Evolutionary conservation across 2,797 vertebrate genomes (phyloP).

Genomic region (Emys orbicularis): DNA sequence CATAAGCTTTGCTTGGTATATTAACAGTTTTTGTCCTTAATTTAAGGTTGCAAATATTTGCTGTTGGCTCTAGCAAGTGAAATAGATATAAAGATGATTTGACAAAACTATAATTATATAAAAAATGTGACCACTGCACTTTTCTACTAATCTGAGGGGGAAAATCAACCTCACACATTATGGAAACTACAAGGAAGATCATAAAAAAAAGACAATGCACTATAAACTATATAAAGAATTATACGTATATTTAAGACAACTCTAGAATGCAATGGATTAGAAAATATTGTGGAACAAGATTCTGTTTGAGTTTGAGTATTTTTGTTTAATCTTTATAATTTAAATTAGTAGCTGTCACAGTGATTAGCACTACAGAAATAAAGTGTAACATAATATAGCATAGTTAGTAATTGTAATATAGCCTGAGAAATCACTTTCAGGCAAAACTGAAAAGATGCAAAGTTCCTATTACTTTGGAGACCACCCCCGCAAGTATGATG

Average conservation of each 20-base stretch:
- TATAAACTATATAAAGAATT: conserved; percentile 11
- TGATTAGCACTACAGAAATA: background rate
- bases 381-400: background rate
- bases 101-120: conserved; percentile 10
- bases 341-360: background rate
- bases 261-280: background rate
- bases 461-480: background rate
- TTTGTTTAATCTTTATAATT: background rate
- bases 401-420: background rate
- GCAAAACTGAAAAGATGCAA: background rate
- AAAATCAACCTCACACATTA: background rate
- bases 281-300: background rate
- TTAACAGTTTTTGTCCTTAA: conserved; percentile 64
- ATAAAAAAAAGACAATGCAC: background rate
- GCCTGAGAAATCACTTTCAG: background rate
- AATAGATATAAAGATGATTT: background rate
- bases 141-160: background rate
- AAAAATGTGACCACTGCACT: background rate
- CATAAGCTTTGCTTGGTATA: conserved; percentile 45
- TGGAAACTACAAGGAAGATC: background rate
- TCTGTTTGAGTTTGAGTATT: background rate
- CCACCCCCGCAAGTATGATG: background rate
- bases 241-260: background rate
- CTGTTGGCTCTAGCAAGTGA: conserved; percentile 37
- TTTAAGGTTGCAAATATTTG: conserved; percentile 57